phyloP scores from a whole-genome alignment of 1,140 invertebrate species.

The Heliconius himera region DNA sequence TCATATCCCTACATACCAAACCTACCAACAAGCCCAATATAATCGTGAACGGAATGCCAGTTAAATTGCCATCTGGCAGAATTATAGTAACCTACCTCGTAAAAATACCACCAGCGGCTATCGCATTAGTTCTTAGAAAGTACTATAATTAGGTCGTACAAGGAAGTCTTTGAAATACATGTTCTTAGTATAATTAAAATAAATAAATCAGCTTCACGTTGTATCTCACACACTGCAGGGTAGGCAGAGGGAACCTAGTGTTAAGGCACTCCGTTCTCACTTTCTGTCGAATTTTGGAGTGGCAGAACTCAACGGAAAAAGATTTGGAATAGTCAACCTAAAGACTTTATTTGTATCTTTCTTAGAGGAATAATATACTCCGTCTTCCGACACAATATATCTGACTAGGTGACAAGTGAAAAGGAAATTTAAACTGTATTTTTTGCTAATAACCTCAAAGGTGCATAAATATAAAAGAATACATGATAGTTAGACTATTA shows the following conservation, averaged over 20 bases:
- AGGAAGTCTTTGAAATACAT: too few species aligned
- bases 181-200: too few species aligned
- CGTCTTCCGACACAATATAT: too few species aligned
- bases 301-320: too few species aligned
- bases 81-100: slow-evolving; percentile 24
- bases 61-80: slow-evolving; percentile 35
- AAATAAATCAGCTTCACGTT: too few species aligned
- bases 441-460: not conserved
- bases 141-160: too few species aligned
- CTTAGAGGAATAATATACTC: not conserved
- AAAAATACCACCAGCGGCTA: not conserved
- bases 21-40: slow-evolving; percentile 20
- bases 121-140: not conserved
- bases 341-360: not conserved
- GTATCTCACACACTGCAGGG: too few species aligned
- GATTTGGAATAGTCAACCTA: not conserved
- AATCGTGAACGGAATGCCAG: slow-evolving; percentile 27
- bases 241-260: too few species aligned
- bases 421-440: not conserved
- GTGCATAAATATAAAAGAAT: not conserved
- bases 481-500: not conserved
- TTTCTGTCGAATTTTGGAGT: too few species aligned
- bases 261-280: too few species aligned
- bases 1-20: slow-evolving; percentile 37
- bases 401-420: too few species aligned